Conservation (phyloP, 2,888 invertebrate genomes). For the Agrochola litura region DNA sequence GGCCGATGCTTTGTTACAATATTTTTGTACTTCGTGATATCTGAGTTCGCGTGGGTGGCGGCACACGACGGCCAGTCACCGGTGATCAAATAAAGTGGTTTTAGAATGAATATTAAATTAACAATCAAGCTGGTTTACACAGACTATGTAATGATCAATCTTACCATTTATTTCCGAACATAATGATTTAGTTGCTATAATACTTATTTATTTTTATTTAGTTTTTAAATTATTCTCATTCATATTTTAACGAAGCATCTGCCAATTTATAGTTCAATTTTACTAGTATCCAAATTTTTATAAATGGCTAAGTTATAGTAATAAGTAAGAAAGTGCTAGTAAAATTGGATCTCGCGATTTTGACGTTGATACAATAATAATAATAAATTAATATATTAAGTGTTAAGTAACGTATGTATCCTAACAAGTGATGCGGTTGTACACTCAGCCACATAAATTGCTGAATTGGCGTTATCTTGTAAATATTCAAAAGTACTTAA, state of each 20-base stretch:
- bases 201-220: constrained; percentile 60
- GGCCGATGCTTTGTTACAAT: constrained; percentile 80
- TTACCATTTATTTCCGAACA: constrained; percentile 47
- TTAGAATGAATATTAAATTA: constrained; percentile 49
- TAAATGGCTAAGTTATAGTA: constrained; percentile 67
- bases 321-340: constrained; percentile 73
- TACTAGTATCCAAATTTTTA: constrained; percentile 77
- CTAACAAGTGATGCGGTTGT: constrained; percentile 80
- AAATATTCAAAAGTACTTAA: constrained; percentile 55
- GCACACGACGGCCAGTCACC: constrained; percentile 42
- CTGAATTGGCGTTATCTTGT: constrained; percentile 64
- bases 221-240: constrained; percentile 51
- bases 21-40: constrained; percentile 55
- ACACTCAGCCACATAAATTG: constrained; percentile 72
- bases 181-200: constrained; percentile 45
- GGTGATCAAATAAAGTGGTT: constrained; percentile 52
- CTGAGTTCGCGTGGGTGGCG: constrained; percentile 51
- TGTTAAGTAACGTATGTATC: constrained; percentile 84
- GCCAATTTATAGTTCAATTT: constrained; percentile 76
- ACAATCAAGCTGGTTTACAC: constrained; percentile 36
- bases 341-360: constrained; percentile 80
- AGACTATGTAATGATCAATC: constrained; percentile 23
- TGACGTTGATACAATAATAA: constrained; percentile 81
- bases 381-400: constrained; percentile 86
- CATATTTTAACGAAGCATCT: constrained; percentile 71